phyloP scores from a whole-genome alignment of 2,113 vertebrate genomes.

The Bufo bufo region DNA sequence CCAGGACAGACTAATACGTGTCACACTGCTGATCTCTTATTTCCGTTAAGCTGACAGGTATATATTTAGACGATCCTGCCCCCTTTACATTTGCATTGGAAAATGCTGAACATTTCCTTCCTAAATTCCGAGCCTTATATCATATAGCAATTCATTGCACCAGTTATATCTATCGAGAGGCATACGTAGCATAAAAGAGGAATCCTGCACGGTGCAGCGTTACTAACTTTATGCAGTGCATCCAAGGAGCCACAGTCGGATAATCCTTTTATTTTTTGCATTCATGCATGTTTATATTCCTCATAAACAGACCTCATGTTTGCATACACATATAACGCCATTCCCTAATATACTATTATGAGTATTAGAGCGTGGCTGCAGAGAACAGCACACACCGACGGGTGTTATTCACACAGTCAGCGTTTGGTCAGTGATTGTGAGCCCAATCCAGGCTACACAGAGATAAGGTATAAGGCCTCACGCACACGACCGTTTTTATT shows the following conservation, averaged over 20 bases:
- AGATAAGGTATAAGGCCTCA: too few relatives aligned
- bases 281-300: constrained; percentile 60
- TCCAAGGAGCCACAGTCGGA: constrained; percentile 43
- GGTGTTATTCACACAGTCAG: too few relatives aligned
- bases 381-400: not conserved
- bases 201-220: constrained; percentile 54
- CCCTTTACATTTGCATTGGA: not conserved
- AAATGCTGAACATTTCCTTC: not conserved
- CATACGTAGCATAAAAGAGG: not conserved
- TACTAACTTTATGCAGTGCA: constrained; percentile 60
- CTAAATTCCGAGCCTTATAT: not conserved
- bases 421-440: too few relatives aligned
- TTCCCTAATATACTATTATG: not conserved
- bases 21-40: constrained; percentile 58
- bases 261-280: constrained; percentile 66
- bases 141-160: not conserved
- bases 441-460: too few relatives aligned
- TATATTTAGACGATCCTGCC: not conserved
- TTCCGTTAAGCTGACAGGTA: constrained; percentile 60
- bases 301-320: constrained; percentile 56
- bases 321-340: not conserved
- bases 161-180: not conserved
- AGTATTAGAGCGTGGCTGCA: not conserved
- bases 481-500: too few relatives aligned
- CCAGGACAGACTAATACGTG: constrained; percentile 65